Conservation (phyloP, 2,888 invertebrate genomes). For the Pardosa pseudoannulata region DNA sequence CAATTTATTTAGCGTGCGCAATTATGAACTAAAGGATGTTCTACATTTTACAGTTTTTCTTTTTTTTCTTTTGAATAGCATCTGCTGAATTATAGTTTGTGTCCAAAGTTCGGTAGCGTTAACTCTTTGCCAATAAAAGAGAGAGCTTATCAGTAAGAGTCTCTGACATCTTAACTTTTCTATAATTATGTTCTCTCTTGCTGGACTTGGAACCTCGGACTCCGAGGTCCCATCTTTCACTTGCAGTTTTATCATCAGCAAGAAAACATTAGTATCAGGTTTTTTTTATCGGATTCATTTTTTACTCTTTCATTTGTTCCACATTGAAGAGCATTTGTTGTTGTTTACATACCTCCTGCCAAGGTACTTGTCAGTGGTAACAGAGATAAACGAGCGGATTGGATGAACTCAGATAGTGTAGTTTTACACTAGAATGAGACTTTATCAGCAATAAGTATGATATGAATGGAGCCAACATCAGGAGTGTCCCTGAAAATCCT, state of each 20-base stretch:
- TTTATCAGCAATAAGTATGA: conserved; percentile 20
- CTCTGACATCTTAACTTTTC: neutral
- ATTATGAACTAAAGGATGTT: no score
- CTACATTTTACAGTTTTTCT: no score
- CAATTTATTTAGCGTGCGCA: no score
- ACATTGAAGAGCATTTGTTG: conserved; percentile 52
- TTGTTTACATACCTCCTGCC: conserved; percentile 55
- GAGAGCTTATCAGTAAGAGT: conserved; percentile 7
- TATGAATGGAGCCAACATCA: conserved; percentile 46
- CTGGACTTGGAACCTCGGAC: conserved; percentile 53
- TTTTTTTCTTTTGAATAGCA: no score
- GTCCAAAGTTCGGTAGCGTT: neutral
- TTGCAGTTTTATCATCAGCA: neutral
- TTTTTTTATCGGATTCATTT: conserved; percentile 38
- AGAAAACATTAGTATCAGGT: conserved; percentile 27
- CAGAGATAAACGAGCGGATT: conserved; percentile 26
- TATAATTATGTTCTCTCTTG: neutral
- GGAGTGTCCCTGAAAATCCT: neutral
- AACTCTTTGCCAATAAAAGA: conserved; percentile 16
- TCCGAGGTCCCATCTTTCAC: conserved; percentile 31
- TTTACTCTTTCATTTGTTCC: conserved; percentile 58
- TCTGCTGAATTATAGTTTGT: no score
- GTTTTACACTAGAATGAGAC: neutral
- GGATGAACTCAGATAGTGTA: neutral
- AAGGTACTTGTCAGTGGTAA: conserved; percentile 38